These are phyloP conservation scores for Villa cingulata DNA, from an alignment of 2,888 invertebrate genomes.

Conservation along the genomic window DNA sequence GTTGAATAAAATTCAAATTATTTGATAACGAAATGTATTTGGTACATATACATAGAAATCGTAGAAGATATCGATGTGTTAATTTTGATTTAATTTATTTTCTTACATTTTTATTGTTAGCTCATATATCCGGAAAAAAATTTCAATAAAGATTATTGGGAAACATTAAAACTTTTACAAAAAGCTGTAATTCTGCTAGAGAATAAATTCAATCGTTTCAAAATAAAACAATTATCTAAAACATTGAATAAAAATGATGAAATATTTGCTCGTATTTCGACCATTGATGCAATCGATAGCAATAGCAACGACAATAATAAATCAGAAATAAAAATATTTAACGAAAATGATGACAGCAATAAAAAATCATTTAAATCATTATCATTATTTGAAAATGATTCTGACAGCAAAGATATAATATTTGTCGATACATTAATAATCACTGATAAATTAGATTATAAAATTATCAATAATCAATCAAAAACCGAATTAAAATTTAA, in stretches of 20 bases:
- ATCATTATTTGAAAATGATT: too few relatives aligned
- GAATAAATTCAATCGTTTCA: conserved; percentile 11
- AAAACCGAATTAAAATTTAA: conserved; percentile 19
- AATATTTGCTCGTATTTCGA: background rate
- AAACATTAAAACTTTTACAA: conserved; percentile 23
- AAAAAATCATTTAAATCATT: too few relatives aligned
- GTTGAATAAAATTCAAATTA: background rate
- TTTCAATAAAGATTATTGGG: conserved; percentile 26
- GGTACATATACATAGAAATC: too few relatives aligned
- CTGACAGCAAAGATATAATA: too few relatives aligned
- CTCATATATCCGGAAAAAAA: conserved; percentile 19
- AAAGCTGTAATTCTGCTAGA: conserved; percentile 26
- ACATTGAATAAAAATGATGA: background rate
- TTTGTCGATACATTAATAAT: conserved; percentile 18
- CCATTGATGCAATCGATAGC: too few relatives aligned
- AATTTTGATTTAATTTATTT: too few relatives aligned
- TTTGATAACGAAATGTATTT: too few relatives aligned
- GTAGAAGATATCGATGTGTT: too few relatives aligned
- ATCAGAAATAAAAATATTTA: background rate
- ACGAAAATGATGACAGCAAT: background rate
- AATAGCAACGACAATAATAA: background rate
- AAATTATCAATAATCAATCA: conserved; percentile 22
- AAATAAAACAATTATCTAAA: too few relatives aligned
- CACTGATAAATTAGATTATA: conserved; percentile 18
- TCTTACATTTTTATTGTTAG: conserved; percentile 12